These are phyloP conservation scores for Ophiothrix spiculata DNA, from an alignment of 35 echinoderm and acorn worm genomes.

Conservation along the genomic window DNA sequence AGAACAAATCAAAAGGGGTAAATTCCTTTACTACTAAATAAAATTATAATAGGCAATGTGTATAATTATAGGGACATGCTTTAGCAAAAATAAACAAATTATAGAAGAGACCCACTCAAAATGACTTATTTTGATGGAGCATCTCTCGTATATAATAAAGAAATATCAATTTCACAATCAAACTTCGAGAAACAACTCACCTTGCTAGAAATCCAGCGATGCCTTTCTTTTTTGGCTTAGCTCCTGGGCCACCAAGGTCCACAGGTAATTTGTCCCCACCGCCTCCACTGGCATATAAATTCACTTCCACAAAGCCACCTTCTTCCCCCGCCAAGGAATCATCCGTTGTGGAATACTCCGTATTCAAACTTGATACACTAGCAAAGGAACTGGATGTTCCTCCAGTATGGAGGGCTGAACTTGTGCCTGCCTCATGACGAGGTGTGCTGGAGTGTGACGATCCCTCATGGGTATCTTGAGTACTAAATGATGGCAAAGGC, in stretches of 20 bases:
- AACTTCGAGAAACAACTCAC: too few species aligned
- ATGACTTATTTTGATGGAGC: too few species aligned
- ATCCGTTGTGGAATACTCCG: constrained; percentile 24
- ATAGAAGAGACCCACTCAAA: too few species aligned
- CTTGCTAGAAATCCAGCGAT: constrained; percentile 38
- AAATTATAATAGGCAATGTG: too few species aligned
- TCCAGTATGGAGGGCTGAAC: neutral
- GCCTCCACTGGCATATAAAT: neutral
- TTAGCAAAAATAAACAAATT: too few species aligned
- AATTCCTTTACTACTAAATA: too few species aligned
- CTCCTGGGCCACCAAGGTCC: constrained; percentile 6
- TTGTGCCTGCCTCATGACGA: neutral
- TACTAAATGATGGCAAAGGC: neutral
- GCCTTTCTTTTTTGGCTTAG: constrained; percentile 27
- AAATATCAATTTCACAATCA: too few species aligned
- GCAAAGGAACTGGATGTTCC: constrained; percentile 17
- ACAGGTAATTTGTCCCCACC: neutral
- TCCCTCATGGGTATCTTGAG: neutral
- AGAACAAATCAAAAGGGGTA: too few species aligned
- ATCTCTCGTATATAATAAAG: too few species aligned
- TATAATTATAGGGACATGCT: too few species aligned
- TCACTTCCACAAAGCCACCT: constrained; percentile 26
- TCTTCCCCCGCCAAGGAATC: constrained; percentile 2
- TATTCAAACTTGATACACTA: constrained; percentile 31
- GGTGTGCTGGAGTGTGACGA: neutral